Evolutionary conservation across 2,888 invertebrate genomes (phyloP), one percentile per base, ranked within the genome.

Genomic region (Dynastes grantii): DNA sequence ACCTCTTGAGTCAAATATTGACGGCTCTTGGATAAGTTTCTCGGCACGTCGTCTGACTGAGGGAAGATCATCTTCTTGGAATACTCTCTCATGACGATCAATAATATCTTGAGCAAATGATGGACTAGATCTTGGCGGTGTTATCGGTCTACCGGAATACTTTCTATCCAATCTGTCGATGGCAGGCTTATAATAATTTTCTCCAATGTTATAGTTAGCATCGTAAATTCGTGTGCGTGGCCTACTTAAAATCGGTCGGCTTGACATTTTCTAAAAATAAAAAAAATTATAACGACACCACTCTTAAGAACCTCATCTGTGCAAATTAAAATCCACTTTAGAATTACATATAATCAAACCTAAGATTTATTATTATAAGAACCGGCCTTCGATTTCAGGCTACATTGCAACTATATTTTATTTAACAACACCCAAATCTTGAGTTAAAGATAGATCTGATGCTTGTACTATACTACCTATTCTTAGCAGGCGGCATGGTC

Each of bases 211-310:
- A 90, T 95, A 96, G 89, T 96, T 96, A 88, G 95, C 95, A 86
- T 96, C 95, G 88, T 96, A 96, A 85, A 96, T 94, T 88, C 94
- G 94, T 40, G 96, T 96, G 85, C 95, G 92, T 82, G 94, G 94
- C 87, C 94, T 90, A 80, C 88, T 88, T 78, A 88, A 86, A 80
- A 88, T 84, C 67, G 88, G 85, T 76, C 87, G 84, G 78, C 84
- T 84, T 67, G 87, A 86, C 88, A 88, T 88, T 80, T 81, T 83
- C 79, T 78, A 81, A 82, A 77, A 80, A 79, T 71, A 76, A 79
- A 71, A 71, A 77, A 77, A 37, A 22, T 29, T 11, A 70, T 40
- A 70, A 63, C 73, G 61, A 73, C 37, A 70, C 27, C 51, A 55
- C 27, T 68, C 58, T 27, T 61, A 40, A 61, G 16, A 58, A 45